Evolutionary conservation across 2,113 vertebrate species (phyloP).

Genomic region (Ailurus styani): DNA sequence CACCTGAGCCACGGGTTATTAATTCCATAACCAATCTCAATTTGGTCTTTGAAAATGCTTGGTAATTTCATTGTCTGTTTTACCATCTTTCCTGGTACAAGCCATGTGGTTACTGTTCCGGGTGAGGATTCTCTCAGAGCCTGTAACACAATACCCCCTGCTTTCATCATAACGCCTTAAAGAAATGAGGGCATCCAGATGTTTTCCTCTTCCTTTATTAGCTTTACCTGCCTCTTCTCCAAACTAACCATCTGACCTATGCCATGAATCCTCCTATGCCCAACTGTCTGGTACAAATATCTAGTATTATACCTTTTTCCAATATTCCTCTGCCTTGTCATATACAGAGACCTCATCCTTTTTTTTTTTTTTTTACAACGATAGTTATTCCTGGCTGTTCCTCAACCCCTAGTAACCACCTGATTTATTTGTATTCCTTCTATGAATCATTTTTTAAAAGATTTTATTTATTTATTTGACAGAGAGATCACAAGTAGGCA

Average conservation of each 20-base stretch:
- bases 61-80: background rate
- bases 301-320: background rate
- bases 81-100: background rate
- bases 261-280: background rate
- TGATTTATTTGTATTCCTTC: background rate
- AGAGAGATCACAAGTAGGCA: too few species aligned
- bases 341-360: background rate
- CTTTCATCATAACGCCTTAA: fast-evolving
- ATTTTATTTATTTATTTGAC: too few species aligned
- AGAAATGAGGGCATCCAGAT: background rate
- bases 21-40: background rate
- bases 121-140: background rate
- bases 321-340: background rate
- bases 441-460: too few species aligned
- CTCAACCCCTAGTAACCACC: background rate
- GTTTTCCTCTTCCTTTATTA: background rate
- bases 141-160: background rate
- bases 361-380: background rate
- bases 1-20: background rate
- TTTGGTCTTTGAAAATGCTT: background rate
- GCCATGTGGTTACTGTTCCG: background rate
- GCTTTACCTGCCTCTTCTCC: background rate
- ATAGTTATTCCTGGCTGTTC: background rate
- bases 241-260: background rate
- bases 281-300: background rate